These are phyloP conservation scores for Myiozetetes cayanensis DNA, from an alignment of 2,113 vertebrate genomes.

Conservation along the genomic window DNA sequence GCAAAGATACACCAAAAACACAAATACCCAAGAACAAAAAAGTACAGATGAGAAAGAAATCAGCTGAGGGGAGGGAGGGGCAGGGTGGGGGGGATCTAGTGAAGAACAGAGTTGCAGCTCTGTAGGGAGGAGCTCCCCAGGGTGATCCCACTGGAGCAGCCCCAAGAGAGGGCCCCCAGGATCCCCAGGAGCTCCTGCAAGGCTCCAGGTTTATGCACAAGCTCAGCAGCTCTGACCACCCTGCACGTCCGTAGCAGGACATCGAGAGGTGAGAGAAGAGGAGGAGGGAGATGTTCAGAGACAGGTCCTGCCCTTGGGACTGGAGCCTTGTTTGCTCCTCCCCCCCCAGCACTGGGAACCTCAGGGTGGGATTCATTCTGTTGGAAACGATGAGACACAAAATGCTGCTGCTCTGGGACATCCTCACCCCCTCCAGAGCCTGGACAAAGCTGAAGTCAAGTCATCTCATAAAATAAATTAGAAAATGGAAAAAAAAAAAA, in stretches of 20 bases:
- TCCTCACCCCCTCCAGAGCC: background rate
- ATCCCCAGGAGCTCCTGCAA: background rate
- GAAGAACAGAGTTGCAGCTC: background rate
- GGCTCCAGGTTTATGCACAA: background rate
- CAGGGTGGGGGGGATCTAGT: background rate
- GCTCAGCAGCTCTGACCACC: background rate
- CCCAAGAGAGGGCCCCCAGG: background rate
- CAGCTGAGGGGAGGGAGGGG: background rate
- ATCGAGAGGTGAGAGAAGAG: accelerated
- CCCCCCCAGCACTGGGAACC: background rate
- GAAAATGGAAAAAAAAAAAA: background rate
- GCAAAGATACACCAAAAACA: conserved; percentile 56
- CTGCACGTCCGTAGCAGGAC: background rate
- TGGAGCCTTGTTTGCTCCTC: background rate
- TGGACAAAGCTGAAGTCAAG: background rate
- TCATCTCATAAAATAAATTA: background rate
- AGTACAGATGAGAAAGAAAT: conserved; percentile 35
- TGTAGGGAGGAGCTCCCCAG: background rate
- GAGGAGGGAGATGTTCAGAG: background rate
- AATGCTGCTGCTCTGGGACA: background rate
- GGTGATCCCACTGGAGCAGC: background rate
- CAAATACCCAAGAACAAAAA: conserved; percentile 43
- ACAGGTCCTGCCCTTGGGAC: background rate
- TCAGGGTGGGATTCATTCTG: background rate
- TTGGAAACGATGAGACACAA: background rate